Conservation (phyloP, 2,888 invertebrate genomes). For the Venusia cambrica region DNA sequence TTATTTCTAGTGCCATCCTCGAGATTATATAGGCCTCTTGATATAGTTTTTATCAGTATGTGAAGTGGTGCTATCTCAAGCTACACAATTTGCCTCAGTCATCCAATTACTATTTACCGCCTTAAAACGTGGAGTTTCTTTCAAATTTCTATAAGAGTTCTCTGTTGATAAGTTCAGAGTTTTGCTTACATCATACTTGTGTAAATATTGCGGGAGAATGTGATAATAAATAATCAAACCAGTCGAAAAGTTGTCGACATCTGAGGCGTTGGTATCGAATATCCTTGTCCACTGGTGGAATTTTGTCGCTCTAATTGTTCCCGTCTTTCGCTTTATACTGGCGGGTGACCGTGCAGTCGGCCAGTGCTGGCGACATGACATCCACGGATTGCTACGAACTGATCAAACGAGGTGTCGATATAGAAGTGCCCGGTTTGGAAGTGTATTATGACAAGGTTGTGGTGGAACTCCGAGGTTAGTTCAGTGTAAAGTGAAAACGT, state of each 20-base stretch:
- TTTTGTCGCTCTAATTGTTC: constrained; percentile 78
- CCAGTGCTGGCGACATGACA: constrained; percentile 67
- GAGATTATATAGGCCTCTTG: constrained; percentile 21
- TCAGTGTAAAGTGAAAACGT: constrained; percentile 28
- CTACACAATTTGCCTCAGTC: constrained; percentile 38
- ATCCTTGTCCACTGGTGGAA: constrained; percentile 68
- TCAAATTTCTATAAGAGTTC: constrained; percentile 5
- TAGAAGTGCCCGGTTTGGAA: constrained; percentile 77
- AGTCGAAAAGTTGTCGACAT: constrained; percentile 65
- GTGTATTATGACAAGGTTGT: constrained; percentile 82
- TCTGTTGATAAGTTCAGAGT: constrained; percentile 3
- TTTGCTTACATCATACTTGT: too few species aligned
- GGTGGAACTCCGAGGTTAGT: constrained; percentile 80
- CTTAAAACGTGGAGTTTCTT: constrained; percentile 26
- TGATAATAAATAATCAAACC: constrained; percentile 50
- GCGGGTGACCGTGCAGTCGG: constrained; percentile 45
- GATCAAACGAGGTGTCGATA: constrained; percentile 72
- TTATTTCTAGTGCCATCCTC: constrained; percentile 11
- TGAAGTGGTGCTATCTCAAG: constrained; percentile 40
- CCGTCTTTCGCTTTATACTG: constrained; percentile 53
- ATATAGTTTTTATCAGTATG: constrained; percentile 40
- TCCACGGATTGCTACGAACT: constrained; percentile 76
- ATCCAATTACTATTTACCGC: constrained; percentile 36
- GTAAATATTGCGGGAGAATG: constrained; percentile 29
- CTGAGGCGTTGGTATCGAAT: constrained; percentile 72